phyloP scores from a whole-genome alignment of 2,888 invertebrate species.

The Leucoptera coffeella region DNA sequence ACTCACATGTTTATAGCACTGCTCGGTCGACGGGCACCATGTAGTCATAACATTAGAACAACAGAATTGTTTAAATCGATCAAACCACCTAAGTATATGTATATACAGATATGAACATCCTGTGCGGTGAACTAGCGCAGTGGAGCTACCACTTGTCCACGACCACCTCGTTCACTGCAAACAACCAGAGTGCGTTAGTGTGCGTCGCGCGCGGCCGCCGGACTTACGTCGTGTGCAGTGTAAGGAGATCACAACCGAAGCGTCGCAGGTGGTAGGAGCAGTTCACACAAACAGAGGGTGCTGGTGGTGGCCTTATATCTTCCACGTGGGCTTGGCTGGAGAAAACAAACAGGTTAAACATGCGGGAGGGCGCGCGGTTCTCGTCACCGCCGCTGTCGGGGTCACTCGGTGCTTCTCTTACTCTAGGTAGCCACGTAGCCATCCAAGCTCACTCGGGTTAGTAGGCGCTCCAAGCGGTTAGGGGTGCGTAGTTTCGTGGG shows the following conservation, averaged over 20 bases:
- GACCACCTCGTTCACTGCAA: slow-evolving; percentile 68
- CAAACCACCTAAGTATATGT: slow-evolving; percentile 47
- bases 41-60: slow-evolving; percentile 47
- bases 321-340: slow-evolving; percentile 46
- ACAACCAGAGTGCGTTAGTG: slow-evolving; percentile 42
- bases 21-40: slow-evolving; percentile 50
- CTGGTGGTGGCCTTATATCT: no score
- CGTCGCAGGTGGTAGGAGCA: no score
- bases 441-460: no score
- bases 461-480: no score
- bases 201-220: slow-evolving; percentile 25
- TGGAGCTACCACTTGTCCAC: slow-evolving; percentile 60
- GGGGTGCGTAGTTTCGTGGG: no score
- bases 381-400: slow-evolving; percentile 2
- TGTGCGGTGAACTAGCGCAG: slow-evolving; percentile 32
- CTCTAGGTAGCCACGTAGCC: no score
- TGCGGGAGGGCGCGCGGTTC: slow-evolving; percentile 18
- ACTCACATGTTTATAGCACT: slow-evolving; percentile 49
- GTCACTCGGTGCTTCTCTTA: no score
- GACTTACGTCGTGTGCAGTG: slow-evolving; percentile 22
- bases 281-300: no score
- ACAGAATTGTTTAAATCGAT: slow-evolving; percentile 49
- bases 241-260: no score
- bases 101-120: slow-evolving; percentile 53
- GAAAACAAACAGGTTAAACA: slow-evolving; percentile 42